phyloP scores from a whole-genome alignment of 2,888 invertebrate species.

The Exephanes ischioxanthus region DNA sequence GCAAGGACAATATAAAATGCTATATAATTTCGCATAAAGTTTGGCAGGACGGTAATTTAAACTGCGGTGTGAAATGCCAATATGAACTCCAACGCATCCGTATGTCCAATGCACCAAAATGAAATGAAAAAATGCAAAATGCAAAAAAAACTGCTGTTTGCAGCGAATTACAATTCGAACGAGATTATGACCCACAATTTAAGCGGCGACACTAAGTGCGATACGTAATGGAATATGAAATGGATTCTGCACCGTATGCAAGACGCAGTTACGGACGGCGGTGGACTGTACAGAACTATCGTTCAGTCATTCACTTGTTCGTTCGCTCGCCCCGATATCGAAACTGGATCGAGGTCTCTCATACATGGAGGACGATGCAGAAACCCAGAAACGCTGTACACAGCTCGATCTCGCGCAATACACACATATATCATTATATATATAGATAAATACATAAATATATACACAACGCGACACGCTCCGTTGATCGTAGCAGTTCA shows the following conservation, averaged over 20 bases:
- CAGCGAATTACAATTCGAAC: neutral
- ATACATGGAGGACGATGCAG: slow-evolving; percentile 45
- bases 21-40: too few species aligned
- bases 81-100: neutral
- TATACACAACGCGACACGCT: slow-evolving; percentile 15
- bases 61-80: too few species aligned
- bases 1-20: too few species aligned
- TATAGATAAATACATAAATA: neutral
- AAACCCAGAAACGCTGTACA: slow-evolving; percentile 42
- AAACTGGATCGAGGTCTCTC: slow-evolving; percentile 60
- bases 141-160: neutral
- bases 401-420: slow-evolving; percentile 19
- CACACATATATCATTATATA: neutral
- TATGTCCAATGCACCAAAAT: neutral
- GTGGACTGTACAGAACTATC: slow-evolving; percentile 4
- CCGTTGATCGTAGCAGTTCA: slow-evolving; percentile 6
- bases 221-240: neutral
- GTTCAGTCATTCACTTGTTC: slow-evolving; percentile 34
- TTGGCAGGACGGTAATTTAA: too few species aligned
- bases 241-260: neutral
- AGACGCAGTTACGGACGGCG: slow-evolving; percentile 4
- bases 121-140: neutral
- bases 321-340: slow-evolving; percentile 31
- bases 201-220: neutral
- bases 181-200: neutral